Conservation (phyloP, 2,113 vertebrate species). For the Dascyllus trimaculatus region DNA sequence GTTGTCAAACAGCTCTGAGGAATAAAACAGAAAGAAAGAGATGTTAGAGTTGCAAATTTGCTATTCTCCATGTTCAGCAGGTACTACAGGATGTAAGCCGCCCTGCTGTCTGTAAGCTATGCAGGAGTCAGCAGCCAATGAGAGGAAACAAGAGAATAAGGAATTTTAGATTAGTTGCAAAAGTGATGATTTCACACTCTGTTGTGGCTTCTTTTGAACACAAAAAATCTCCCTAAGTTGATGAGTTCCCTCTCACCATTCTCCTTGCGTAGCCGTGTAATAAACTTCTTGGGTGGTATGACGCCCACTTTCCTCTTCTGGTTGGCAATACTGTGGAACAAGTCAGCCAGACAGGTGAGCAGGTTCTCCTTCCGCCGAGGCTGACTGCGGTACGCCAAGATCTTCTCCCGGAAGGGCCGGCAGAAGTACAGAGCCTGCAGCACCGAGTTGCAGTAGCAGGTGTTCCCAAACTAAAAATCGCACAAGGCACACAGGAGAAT, state of each 20-base stretch:
- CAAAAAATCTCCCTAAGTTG: no score
- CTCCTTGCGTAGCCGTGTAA: constrained; percentile 95
- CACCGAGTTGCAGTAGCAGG: constrained; percentile 99
- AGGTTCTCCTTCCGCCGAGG: constrained; percentile 98
- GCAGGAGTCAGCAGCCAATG: background rate
- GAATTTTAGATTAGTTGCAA: background rate
- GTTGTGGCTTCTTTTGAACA: no score
- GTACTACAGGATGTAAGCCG: background rate
- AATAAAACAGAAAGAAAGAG: background rate
- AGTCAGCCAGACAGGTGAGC: constrained; percentile 95
- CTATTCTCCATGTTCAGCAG: background rate
- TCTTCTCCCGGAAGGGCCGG: constrained; percentile 97
- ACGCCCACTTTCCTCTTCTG: constrained; percentile 99
- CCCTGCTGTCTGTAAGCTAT: background rate
- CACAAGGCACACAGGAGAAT: background rate
- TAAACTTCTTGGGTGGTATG: constrained; percentile 99
- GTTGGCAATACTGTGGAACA: constrained; percentile 98
- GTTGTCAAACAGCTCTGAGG: constrained; percentile 97
- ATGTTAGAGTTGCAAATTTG: background rate
- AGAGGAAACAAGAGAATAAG: no score
- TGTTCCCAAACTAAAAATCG: constrained; percentile 93
- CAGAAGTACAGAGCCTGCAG: constrained; percentile 99
- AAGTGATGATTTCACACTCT: background rate
- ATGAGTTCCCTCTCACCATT: constrained; percentile 87
- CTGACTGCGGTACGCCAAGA: constrained; percentile 96